Base-by-base conservation (phyloP, 2,888 invertebrate species). In the Cryptocephalus primarius region DNA sequence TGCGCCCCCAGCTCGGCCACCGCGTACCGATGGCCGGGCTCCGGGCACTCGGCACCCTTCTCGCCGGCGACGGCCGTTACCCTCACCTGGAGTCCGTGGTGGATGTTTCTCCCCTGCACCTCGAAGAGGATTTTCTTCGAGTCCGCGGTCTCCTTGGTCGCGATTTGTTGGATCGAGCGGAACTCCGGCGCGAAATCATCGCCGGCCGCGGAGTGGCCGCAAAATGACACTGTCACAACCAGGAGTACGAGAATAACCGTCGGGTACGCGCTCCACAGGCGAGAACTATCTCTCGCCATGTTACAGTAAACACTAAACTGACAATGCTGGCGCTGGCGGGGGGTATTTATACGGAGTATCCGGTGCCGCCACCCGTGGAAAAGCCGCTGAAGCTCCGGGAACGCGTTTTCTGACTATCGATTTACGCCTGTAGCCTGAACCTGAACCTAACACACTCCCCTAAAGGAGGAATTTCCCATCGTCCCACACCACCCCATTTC, bases 251-350 rank as follows among this genome's bases (percentile, higher is more conserved):
- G 47, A 50, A 59, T 50, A 49, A 63, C 50, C 47, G 51, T 57
- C 55, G 56, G 55, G 45, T 22, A 22, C 22, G 22, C 22, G 22
- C 22, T 22, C 22, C 22, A 22, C 22, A 2, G 50, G 53, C 60
- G 62, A 65, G 60, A 59, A 58, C 58, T 58, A 59, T 55, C 58
- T 56, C 60, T 66, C 66, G 67, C 69, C 69, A 69, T 69, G 65
- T 57, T 67, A 67, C 62, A 58, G 56, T 49, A 50, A 56, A 60
- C 61, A 60, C 55, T 56, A 57, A 56, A 58, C 53, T 57, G 54
- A 50, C 54, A 55, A 43, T 34, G 31, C 31, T 42, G 22, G 31
- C 8, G 11, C 32, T 32, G 22, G 22, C 22, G 22, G 22, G 22
- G 22, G 22, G 22, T 22, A 22, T 22, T 22, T 22, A 22, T 22